Conservation (phyloP, 2,113 vertebrate species). For the Tachycineta bicolor region DNA sequence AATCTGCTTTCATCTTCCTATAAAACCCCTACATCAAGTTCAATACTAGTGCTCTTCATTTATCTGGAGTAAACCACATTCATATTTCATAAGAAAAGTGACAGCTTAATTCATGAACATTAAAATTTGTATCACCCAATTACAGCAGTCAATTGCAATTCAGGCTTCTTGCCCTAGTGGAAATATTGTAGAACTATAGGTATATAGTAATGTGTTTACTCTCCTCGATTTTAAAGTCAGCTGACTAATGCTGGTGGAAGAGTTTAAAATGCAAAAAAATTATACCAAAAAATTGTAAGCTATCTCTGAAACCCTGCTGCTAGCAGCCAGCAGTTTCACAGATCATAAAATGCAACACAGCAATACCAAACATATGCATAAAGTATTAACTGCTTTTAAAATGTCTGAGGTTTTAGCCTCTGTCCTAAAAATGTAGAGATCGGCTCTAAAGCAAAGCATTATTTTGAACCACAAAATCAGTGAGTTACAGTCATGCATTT, state of each 20-base stretch:
- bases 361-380: conserved; percentile 1
- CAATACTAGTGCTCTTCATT: not conserved
- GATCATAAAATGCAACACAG: conserved; percentile 43
- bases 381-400: conserved; percentile 46
- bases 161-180: not conserved
- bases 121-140: not conserved
- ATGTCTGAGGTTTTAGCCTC: conserved; percentile 12
- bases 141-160: not conserved
- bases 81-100: not conserved
- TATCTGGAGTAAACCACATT: not conserved
- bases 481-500: not conserved
- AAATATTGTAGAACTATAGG: not conserved
- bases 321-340: conserved; percentile 34
- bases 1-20: not conserved
- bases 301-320: not conserved
- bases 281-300: not conserved
- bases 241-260: not conserved
- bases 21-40: not conserved
- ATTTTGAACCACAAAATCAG: conserved; percentile 2
- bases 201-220: not conserved
- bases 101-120: not conserved
- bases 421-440: not conserved
- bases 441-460: not conserved
- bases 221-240: not conserved
- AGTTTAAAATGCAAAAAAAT: not conserved